Evolutionary conservation across 2,888 invertebrate genomes (phyloP).

Genomic region (Megaustenia siamemsis): DNA sequence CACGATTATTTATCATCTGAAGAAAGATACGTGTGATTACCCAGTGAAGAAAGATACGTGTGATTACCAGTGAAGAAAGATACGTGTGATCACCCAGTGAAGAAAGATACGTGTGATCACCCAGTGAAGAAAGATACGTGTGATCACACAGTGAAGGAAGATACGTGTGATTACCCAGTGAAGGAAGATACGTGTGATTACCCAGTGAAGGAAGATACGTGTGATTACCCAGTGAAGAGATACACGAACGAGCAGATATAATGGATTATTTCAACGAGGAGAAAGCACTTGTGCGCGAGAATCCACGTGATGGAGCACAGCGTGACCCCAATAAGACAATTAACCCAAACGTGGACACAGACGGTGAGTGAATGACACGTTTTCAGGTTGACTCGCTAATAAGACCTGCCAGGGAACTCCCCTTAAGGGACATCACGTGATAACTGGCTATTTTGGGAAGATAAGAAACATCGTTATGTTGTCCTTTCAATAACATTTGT

Average conservation of each 20-base stretch:
- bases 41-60: no score
- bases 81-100: background rate
- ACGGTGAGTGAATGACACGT: conserved; percentile 1
- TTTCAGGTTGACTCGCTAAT: no score
- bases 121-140: no score
- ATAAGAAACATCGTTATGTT: no score
- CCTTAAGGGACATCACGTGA: no score
- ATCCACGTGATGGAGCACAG: conserved; percentile 24
- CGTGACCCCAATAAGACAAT: conserved; percentile 28
- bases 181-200: background rate
- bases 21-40: background rate
- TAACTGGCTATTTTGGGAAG: no score
- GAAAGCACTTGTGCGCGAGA: background rate
- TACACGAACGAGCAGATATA: background rate
- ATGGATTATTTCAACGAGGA: conserved; percentile 13
- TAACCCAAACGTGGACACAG: conserved; percentile 29
- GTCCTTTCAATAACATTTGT: no score
- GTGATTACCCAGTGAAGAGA: background rate
- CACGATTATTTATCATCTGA: background rate
- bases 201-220: no score
- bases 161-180: background rate
- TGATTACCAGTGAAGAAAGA: background rate
- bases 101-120: no score
- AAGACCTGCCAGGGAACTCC: no score
- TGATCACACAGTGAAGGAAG: background rate